Conservation (phyloP, 2,797 vertebrate species). For the Pangasius mekongensis region DNA sequence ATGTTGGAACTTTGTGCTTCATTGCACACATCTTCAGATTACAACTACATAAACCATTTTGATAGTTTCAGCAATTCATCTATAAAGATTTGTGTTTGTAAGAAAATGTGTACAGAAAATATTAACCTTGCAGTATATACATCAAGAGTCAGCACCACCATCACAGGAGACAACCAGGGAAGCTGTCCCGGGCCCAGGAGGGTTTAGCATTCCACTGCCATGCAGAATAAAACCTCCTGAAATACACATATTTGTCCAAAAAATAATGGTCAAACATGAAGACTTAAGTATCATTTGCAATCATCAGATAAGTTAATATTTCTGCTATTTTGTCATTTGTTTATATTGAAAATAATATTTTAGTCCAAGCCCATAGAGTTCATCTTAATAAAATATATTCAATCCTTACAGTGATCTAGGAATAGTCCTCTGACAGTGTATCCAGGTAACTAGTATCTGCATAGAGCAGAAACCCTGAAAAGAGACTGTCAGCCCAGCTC, state of each 20-base stretch:
- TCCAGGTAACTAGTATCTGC: constrained; percentile 94
- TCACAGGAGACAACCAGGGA: neutral
- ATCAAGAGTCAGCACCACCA: neutral
- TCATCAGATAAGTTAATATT: constrained; percentile 14
- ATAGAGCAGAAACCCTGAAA: constrained; percentile 96
- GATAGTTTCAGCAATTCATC: neutral
- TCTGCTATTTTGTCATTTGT: neutral
- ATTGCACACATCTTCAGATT: neutral
- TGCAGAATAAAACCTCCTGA: neutral
- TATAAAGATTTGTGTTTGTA: neutral
- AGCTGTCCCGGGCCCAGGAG: neutral
- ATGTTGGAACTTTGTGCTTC: neutral
- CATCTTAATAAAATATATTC: neutral
- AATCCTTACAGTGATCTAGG: constrained; percentile 52
- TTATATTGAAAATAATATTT: neutral
- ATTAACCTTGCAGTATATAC: neutral
- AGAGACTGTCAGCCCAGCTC: constrained; percentile 93
- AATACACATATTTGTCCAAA: neutral
- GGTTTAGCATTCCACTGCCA: neutral
- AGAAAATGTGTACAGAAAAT: neutral
- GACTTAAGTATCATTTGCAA: neutral
- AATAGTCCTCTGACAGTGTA: constrained; percentile 83
- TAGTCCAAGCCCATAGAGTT: neutral
- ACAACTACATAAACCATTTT: neutral
- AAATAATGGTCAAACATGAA: neutral